These are phyloP conservation scores for Ectemnius continuus DNA, from an alignment of 2,888 invertebrate species.

Conservation along the genomic window DNA sequence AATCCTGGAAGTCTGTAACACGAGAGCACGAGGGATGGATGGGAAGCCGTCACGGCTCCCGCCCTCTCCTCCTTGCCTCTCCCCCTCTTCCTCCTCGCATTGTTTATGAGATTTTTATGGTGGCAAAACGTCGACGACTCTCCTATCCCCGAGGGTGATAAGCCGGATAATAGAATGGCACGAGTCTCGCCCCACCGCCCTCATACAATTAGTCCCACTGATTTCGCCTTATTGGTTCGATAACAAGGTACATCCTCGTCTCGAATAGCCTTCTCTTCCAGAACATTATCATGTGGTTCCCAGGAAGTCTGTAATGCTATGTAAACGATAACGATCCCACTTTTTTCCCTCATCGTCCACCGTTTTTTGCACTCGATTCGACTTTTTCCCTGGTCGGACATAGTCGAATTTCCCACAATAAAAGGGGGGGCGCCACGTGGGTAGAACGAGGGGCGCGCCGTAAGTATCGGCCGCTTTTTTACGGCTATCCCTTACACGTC, in stretches of 20 bases:
- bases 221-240: neutral
- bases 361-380: no score
- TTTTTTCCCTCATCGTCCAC: neutral
- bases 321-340: conserved; percentile 17
- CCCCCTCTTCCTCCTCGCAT: no score
- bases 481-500: conserved; percentile 68
- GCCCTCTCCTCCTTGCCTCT: no score
- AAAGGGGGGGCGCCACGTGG: conserved; percentile 65
- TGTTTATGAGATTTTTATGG: conserved; percentile 73
- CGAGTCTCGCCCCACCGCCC: conserved; percentile 13
- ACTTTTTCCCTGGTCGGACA: conserved; percentile 26
- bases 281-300: no score
- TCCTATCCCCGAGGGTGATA: conserved; percentile 40
- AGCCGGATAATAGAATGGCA: conserved; percentile 58
- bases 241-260: neutral
- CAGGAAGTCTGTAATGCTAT: neutral
- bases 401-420: conserved; percentile 67
- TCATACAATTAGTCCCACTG: neutral
- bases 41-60: conserved; percentile 10
- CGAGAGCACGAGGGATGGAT: conserved; percentile 55
- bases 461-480: conserved; percentile 57
- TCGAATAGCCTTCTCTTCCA: neutral
- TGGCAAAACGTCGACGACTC: conserved; percentile 61
- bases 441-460: conserved; percentile 23
- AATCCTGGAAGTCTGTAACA: conserved; percentile 67